Percentiles rank a stretch among this genome's conserved stretches.
Conservation (phyloP, 2,113 vertebrate species). For the Ptilonorhynchus violaceus region DNA sequence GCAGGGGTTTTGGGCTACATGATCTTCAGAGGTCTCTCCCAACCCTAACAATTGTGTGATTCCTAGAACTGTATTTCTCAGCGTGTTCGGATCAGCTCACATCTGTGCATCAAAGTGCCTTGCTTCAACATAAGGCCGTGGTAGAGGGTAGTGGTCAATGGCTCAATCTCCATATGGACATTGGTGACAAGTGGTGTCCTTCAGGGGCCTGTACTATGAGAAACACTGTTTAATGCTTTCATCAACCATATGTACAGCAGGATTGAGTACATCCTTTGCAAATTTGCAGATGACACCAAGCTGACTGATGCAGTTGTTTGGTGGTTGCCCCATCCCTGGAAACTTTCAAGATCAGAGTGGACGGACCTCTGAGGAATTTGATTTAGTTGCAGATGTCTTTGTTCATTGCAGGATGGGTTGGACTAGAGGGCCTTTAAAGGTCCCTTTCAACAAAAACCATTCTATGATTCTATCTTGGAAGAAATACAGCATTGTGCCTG, state of each 20-base stretch:
- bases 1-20: too few species aligned
- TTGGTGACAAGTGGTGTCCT: background rate
- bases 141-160: background rate
- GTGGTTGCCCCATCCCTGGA: too few species aligned
- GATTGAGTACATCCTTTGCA: background rate
- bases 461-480: background rate
- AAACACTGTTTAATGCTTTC: background rate
- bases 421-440: background rate
- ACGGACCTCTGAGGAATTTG: background rate
- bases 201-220: background rate
- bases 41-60: too few species aligned
- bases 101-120: background rate
- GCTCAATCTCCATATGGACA: background rate
- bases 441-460: background rate
- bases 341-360: background rate
- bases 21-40: too few species aligned
- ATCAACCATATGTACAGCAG: background rate
- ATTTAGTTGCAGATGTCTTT: background rate
- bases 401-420: background rate
- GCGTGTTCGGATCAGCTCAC: accelerated
- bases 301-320: background rate
- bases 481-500: background rate
- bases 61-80: background rate
- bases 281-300: background rate
- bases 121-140: background rate